These are phyloP conservation scores for Pyrgilauda ruficollis DNA, from an alignment of 2,113 vertebrate species.

Conservation along the genomic window DNA sequence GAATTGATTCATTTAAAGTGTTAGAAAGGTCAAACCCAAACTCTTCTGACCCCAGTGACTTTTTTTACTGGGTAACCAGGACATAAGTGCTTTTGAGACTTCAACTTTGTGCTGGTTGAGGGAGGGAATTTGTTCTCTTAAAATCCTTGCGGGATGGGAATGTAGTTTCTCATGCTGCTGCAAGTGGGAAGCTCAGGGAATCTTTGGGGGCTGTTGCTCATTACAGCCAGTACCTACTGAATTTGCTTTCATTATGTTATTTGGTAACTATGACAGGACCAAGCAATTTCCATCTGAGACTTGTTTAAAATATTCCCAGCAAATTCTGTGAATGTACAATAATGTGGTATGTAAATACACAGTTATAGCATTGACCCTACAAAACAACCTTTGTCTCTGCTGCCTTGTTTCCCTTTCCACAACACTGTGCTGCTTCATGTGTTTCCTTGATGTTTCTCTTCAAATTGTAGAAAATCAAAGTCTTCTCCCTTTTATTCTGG, in stretches of 20 bases:
- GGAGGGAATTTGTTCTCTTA: slow-evolving; percentile 12
- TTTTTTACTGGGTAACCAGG: not conserved
- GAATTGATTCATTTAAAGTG: not conserved
- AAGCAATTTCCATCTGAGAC: not conserved
- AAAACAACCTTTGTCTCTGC: not conserved
- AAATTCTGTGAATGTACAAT: not conserved
- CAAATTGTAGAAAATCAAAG: not conserved
- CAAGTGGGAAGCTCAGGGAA: slow-evolving; percentile 34
- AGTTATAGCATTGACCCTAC: not conserved
- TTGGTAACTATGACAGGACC: not conserved
- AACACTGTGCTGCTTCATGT: not conserved
- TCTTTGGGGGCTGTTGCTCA: slow-evolving; percentile 16
- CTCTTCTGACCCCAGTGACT: not conserved
- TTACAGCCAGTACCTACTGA: slow-evolving; percentile 9
- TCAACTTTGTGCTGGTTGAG: slow-evolving; percentile 4
- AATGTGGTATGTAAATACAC: not conserved
- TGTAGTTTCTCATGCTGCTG: slow-evolving; percentile 34
- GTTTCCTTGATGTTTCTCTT: not conserved
- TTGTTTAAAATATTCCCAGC: not conserved
- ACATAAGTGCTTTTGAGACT: slow-evolving; percentile 25
- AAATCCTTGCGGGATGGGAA: slow-evolving; percentile 48
- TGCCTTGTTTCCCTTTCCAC: not conserved
- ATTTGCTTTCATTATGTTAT: not conserved
- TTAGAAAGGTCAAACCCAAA: not conserved
- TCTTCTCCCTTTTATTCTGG: not conserved